Base-by-base conservation (phyloP, 2,113 vertebrate species). In the Hoplias malabaricus region DNA sequence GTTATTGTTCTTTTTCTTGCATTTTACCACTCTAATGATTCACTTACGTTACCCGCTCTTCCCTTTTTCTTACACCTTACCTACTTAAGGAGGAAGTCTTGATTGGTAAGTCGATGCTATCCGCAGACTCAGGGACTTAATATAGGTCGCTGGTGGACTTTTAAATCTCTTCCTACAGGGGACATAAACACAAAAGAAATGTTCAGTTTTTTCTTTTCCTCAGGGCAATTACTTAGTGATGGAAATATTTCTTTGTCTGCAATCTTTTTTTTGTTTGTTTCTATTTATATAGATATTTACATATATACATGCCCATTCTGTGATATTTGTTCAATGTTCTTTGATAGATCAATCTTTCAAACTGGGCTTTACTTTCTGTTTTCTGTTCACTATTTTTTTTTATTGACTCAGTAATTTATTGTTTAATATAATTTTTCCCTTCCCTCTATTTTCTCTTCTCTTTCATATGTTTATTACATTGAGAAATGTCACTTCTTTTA, bases 11-110 rank as follows among this genome's bases (percentile, higher is more conserved):
- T 96, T 95, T 94, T 96, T 96, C 95, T 95, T 99, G 96, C 94
- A 87, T 96, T 97, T 95, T 93, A 93, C 95, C 90, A 95, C 95
- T 98, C 95, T 99, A 96, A 98, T 92, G 94, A 98, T 98, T 96
- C 96, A 97, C 96, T 98, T 95, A 97, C 93, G 92, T 98, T 97
- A 92, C 96, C 95, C 95, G 94, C 95, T 98, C 96, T 98, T 97
- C 96, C 96, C 96, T 96, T 98, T 99, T 97, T 98, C 96, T 97
- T 98, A 97, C 97, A 99, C 96, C 96, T 96, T 98, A 97, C 97
- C 94, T 98, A 97, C 96, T 98, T 97, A 98, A 99, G 97, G 97
- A 99, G 97, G 97, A 99, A 94, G 94, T 96, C 97, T 96, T 96
- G 96, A 96, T 99, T 98, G 97, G 97, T 99, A 99, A 99, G 97